Conservation (phyloP, 2,113 vertebrate species). For the Cricetomys ansorgei region DNA sequence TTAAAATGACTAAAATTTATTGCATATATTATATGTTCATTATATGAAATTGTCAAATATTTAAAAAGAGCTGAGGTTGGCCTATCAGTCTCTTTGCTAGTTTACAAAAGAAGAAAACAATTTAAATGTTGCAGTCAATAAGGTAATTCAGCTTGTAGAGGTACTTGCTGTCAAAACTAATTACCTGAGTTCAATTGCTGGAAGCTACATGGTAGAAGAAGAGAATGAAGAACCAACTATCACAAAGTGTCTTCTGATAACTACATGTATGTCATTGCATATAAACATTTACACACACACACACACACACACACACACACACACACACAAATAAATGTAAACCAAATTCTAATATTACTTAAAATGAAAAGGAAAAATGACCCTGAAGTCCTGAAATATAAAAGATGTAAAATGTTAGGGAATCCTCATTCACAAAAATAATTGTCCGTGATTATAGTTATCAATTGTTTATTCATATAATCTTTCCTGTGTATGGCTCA, state of each 20-base stretch:
- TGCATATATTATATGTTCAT: too few species aligned
- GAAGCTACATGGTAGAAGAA: background rate
- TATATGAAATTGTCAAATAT: background rate
- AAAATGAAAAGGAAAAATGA: constrained; percentile 23
- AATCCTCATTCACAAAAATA: background rate
- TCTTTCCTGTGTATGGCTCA: background rate
- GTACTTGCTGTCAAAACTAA: background rate
- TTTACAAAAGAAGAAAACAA: background rate
- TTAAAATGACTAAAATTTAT: background rate
- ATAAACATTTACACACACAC: background rate
- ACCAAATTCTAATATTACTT: background rate
- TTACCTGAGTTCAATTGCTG: background rate
- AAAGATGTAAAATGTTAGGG: background rate
- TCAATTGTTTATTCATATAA: background rate
- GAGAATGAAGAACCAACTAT: background rate
- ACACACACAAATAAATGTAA: background rate
- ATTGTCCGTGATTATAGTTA: background rate
- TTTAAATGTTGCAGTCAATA: background rate
- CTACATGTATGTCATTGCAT: background rate
- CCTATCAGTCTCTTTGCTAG: background rate
- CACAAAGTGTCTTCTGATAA: background rate
- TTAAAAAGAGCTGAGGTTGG: background rate
- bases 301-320: background rate
- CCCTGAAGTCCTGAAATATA: background rate
- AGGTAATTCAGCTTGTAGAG: background rate